Evolutionary conservation across 2,888 invertebrate species (phyloP), one percentile per base, ranked within the genome.

Genomic region (Mystacides longicornis): DNA sequence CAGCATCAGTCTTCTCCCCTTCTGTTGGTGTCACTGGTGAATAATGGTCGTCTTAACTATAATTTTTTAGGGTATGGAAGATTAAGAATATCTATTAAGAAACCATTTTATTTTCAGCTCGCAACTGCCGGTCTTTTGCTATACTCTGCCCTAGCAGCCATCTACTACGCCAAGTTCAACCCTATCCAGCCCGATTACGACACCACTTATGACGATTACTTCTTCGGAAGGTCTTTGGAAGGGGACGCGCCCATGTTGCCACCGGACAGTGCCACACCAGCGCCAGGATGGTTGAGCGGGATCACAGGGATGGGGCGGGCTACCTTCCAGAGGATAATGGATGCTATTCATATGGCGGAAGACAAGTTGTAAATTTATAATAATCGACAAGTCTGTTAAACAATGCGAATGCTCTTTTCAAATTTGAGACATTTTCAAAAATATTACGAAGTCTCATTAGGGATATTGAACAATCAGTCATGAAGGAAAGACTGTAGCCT

Each of bases 161-260:
- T 90, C 66, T 90, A 90, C 72, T 91, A 89, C 72, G 89, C 91
- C 52, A 90, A 90, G 71, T 89, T 90, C 68, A 90, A 90, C 71
- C 89, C 89, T 49, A 79, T 88, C 58, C 78, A 86, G n/a, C 83
- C 85, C 54, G 87, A 89, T 69, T 86, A 86, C 68, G 85, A 85
- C 64, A 77, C 81, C 67, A 82, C 85, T 64, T 86, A 88, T 67
- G 83, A 83, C 56, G 85, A 86, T 67, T 87, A 88, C 67, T 81
- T 87, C 67, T 78, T 87, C 54, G 83, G 83, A 63, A 77, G 87
- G 62, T 82, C 84, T 9, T 65, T 77, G 64, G 78, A 77, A 62
- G 75, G 74, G 54, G 69, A 66, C 71, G 73, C 61, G 65, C 75
- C 22, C 66, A 72, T 64, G 19, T 59, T 65, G 49, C 58, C 60